Evolutionary conservation across 1,140 invertebrate genomes (phyloP), one percentile per base, ranked within the genome.

Genomic region (Lepeophtheirus salmonis): DNA sequence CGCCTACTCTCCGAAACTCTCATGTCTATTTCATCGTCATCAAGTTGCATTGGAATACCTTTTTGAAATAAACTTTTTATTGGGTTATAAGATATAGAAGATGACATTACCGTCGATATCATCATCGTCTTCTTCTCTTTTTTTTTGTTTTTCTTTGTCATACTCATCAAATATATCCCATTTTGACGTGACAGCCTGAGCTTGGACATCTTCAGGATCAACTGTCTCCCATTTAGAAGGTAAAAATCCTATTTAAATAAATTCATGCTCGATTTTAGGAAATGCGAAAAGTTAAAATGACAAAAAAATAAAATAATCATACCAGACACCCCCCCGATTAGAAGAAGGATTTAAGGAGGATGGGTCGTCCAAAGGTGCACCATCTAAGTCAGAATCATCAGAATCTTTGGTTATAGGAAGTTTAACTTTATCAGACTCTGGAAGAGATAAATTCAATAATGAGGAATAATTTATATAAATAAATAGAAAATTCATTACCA

Each of bases 191-290:
- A 66, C 64, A 18, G 65, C 65, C 64, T 66, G 63, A 10, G 50
- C 20, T 22, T 16, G n/a, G 17, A 16, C 30, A 17, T 48, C 78
- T 67, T 86, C 80, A 1, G 84, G 84, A 73, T 92, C 88, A 3
- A 96, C 85, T 22, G 84, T 89, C 77, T 97, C 91, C 91, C 91
- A 97, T 69, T 89, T 86, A 0, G 89, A 92, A 6, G 85, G 84
- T 41, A 89, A 81, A 75, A 87, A 87, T 16, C 65, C 67, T 23
- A 64, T 6, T 41, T n/a, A n/a, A n/a, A n/a, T n/a, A n/a, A n/a
- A n/a, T n/a, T n/a, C n/a, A n/a, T n/a, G n/a, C n/a, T n/a, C n/a
- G n/a, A n/a, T n/a, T n/a, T n/a, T n/a, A n/a, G n/a, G n/a, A n/a
- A n/a, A n/a, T n/a, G n/a, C n/a, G n/a, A n/a, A n/a, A n/a, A n/a